Base-by-base conservation (phyloP, 2,113 vertebrate genomes). In the Nibea albiflora region DNA sequence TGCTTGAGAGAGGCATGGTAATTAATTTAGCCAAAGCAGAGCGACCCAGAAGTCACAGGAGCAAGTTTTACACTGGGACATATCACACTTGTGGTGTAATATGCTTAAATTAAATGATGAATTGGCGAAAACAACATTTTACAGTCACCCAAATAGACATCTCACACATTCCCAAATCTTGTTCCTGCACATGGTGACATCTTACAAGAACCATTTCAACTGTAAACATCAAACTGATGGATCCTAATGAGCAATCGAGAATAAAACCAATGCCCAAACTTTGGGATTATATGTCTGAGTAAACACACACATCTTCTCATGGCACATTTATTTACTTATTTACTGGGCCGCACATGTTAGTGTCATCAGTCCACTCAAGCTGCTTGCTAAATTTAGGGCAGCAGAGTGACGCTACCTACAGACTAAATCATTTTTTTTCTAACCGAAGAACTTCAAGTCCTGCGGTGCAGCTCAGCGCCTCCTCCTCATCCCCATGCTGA, bases 11-110 rank as follows among this genome's bases (percentile, higher is more conserved):
- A 2, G 50, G n/a, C 74, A 75, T 64, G 87, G 61, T 54, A 69
- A 78, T 85, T 66, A 35, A 73, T 88, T 76, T 84, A 28, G 54
- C 67, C 65, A 16, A 82, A 81, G 67, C 64, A 58, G 5, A 78
- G 42, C 1, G 31, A 56, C 71, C 46, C 77, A 88, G 66, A 81
- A 89, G 83, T 81, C 73, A 85, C 54, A 52, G 54, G 46, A 65
- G 65, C 61, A 71, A 10, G 28, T 71, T 86, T 81, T 76, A 61
- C 15, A 44, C 31, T n/a, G 24, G 19, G 49, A 75, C 17, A 54
- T 54, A 54, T 22, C 53, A 24, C 53, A 15, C 54, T 56, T 49
- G 15, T 74, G 15, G 67, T 52, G n/a, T 44, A 20, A 72, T 19
- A 50, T 71, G 19, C 12, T 17, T 46, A 39, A 64, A 77, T 7